Evolutionary conservation across 2,113 vertebrate genomes (phyloP).

Genomic region (Ciconia maguari): DNA sequence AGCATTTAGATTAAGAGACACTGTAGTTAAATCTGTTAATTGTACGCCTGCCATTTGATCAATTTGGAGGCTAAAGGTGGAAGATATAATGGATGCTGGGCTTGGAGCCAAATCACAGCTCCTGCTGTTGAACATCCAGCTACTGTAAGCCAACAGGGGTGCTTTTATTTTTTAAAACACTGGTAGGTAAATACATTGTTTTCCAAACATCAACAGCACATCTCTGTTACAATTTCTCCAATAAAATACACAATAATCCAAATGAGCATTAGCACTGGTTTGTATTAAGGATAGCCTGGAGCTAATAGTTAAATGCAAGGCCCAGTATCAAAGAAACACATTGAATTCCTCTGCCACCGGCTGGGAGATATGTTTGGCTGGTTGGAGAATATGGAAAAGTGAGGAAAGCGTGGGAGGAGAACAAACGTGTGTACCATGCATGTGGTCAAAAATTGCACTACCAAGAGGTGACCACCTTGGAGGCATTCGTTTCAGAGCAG

Average conservation of each 20-base stretch:
- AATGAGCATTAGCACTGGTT: neutral
- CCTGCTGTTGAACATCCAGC: neutral
- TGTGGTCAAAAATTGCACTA: neutral
- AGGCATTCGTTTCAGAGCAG: neutral
- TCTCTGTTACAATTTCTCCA: neutral
- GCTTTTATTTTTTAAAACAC: neutral
- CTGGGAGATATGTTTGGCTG: neutral
- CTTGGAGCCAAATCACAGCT: slow-evolving; percentile 14
- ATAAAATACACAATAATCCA: neutral
- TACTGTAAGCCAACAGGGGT: neutral
- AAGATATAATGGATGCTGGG: neutral
- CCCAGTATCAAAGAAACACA: neutral
- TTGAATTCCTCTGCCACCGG: neutral
- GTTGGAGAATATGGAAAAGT: neutral
- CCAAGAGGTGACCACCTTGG: neutral
- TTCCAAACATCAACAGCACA: neutral
- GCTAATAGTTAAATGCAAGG: neutral
- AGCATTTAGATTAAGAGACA: neutral
- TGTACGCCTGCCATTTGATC: neutral
- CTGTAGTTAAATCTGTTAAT: slow-evolving; percentile 10
- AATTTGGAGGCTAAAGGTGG: slow-evolving; percentile 9
- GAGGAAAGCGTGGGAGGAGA: neutral
- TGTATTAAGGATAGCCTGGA: neutral
- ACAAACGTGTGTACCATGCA: neutral
- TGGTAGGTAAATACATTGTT: neutral